Conservation (phyloP, 2,797 vertebrate species). For the Phoebastria nigripes region DNA sequence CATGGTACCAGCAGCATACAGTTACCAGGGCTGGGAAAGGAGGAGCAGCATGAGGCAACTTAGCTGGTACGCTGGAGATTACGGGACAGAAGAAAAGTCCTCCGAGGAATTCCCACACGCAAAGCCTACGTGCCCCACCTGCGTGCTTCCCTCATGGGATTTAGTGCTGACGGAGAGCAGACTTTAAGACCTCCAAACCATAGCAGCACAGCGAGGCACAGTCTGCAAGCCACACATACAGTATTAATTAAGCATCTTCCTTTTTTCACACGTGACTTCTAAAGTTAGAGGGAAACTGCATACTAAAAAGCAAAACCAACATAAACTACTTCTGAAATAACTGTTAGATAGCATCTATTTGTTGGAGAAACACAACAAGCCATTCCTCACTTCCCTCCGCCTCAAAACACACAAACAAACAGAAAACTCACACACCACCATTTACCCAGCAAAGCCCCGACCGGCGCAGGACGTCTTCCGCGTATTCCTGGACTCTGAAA, state of each 20-base stretch:
- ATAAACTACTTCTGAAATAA: not conserved
- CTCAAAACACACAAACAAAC: not conserved
- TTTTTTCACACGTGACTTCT: not conserved
- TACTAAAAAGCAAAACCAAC: not conserved
- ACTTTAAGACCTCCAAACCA: not conserved
- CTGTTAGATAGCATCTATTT: not conserved
- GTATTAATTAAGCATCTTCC: not conserved
- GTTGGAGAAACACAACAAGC: not conserved
- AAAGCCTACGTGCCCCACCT: not conserved
- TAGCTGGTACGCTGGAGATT: fast-evolving
- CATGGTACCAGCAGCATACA: fast-evolving
- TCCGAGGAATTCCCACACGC: not conserved
- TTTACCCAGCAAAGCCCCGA: not conserved
- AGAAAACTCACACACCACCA: not conserved
- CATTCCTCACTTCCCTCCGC: not conserved
- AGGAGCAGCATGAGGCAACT: not conserved
- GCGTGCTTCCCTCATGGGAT: fast-evolving
- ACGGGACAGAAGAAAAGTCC: not conserved
- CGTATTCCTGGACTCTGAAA: fast-evolving
- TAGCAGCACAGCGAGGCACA: not conserved
- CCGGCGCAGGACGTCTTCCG: fast-evolving
- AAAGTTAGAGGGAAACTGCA: not conserved
- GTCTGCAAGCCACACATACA: not conserved
- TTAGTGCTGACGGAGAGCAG: not conserved
- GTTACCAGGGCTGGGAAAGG: not conserved